Conservation (phyloP, 2,888 invertebrate genomes). For the Pseudococcus longispinus region DNA sequence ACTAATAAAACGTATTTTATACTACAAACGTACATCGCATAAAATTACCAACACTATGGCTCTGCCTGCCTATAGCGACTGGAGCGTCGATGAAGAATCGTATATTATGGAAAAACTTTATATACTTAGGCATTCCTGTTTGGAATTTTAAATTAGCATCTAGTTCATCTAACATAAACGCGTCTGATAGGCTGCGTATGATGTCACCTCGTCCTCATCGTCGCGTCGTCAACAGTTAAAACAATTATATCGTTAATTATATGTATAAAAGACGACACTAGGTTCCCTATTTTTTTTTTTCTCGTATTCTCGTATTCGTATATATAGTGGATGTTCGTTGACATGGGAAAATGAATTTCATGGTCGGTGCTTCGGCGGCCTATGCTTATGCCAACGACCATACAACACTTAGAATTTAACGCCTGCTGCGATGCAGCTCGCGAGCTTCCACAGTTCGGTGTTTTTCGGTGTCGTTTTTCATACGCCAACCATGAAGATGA, state of each 20-base stretch:
- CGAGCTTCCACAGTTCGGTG: not conserved
- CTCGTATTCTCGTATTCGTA: no score
- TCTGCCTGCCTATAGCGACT: no score
- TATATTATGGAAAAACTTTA: not conserved
- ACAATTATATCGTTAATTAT: slow-evolving; percentile 21
- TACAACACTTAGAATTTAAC: not conserved
- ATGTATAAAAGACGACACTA: not conserved
- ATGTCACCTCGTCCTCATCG: not conserved
- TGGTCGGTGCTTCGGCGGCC: not conserved
- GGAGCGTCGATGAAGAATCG: not conserved
- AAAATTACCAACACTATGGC: not conserved
- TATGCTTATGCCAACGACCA: not conserved
- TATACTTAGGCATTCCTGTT: not conserved
- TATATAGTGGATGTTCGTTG: not conserved
- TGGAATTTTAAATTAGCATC: not conserved
- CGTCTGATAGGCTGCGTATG: not conserved
- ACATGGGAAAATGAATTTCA: slow-evolving; percentile 32
- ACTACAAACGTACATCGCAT: not conserved
- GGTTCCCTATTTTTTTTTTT: not conserved
- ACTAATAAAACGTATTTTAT: slow-evolving; percentile 15
- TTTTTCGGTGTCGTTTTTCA: slow-evolving; percentile 15
- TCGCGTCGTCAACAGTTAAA: not conserved
- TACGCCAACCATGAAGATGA: not conserved
- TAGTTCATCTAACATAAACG: not conserved
- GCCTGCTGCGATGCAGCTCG: slow-evolving; percentile 3